A percentile compares a stretch with the other conserved stretches of the same genome.
These are phyloP conservation scores for Pristionchus mayeri DNA, from an alignment of 2,888 invertebrate genomes.

Conservation along the genomic window DNA sequence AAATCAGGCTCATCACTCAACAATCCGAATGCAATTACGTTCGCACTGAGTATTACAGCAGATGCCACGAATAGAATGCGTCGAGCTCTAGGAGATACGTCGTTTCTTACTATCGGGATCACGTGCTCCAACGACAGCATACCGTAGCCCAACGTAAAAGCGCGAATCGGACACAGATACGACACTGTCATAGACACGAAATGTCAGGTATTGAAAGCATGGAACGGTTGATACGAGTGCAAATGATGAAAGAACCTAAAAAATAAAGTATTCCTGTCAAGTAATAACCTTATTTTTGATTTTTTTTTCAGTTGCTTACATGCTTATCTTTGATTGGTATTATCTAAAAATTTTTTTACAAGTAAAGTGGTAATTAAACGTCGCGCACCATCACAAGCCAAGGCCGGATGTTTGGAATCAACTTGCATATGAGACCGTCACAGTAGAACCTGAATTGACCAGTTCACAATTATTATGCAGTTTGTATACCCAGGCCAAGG, in stretches of 20 bases:
- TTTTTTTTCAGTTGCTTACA: too few relatives aligned
- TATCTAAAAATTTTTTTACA: too few relatives aligned
- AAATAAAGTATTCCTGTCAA: too few relatives aligned
- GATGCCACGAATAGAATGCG: not conserved
- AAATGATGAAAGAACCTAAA: conserved; percentile 46
- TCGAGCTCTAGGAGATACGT: not conserved
- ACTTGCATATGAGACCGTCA: not conserved
- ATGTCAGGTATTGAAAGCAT: conserved; percentile 11
- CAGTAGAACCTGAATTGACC: not conserved
- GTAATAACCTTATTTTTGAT: too few relatives aligned
- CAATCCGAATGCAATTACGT: not conserved
- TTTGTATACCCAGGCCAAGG: not conserved
- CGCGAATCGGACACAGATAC: not conserved
- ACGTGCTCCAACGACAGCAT: not conserved
- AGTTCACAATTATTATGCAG: too few relatives aligned
- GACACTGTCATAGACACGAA: not conserved
- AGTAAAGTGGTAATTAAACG: too few relatives aligned
- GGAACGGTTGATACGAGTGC: not conserved
- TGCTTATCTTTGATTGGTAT: too few relatives aligned
- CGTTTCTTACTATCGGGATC: too few relatives aligned
- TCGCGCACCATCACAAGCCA: not conserved
- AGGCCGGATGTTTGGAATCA: not conserved
- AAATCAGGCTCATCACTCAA: not conserved
- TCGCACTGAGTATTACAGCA: not conserved
- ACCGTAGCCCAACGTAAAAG: not conserved